phyloP scores from a whole-genome alignment of 2,888 invertebrate species.

The Pelosia muscerda region DNA sequence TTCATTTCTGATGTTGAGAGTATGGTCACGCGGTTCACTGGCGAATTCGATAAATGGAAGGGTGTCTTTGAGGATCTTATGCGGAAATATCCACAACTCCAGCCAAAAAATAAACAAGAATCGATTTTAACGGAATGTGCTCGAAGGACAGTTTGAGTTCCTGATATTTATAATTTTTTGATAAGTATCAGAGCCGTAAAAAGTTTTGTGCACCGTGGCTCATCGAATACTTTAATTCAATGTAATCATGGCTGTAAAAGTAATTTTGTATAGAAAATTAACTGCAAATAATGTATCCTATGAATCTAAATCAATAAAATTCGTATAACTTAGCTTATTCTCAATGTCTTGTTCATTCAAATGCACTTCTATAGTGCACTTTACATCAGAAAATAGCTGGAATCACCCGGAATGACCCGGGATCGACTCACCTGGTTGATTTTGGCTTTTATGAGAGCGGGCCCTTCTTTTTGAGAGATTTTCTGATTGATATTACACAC shows the following conservation, averaged over 20 bases:
- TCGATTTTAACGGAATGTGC: not conserved
- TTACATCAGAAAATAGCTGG: too few species aligned
- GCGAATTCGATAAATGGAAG: slow-evolving; percentile 52
- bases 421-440: not conserved
- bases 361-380: too few species aligned
- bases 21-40: slow-evolving; percentile 52
- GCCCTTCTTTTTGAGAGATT: too few species aligned
- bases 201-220: not conserved
- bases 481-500: too few species aligned
- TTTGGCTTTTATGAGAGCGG: not conserved
- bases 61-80: slow-evolving; percentile 44
- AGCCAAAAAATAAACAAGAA: not conserved
- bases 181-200: too few species aligned
- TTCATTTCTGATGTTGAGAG: slow-evolving; percentile 58
- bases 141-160: not conserved
- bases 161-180: too few species aligned
- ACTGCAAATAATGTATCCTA: not conserved
- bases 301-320: not conserved
- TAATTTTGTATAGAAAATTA: not conserved
- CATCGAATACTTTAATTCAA: not conserved
- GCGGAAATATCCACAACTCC: slow-evolving; percentile 52
- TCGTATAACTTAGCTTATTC: not conserved
- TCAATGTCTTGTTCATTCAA: not conserved
- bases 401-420: too few species aligned
- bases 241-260: not conserved